phyloP scores from a whole-genome alignment of 2,113 vertebrate species.

The Podarcis raffonei region DNA sequence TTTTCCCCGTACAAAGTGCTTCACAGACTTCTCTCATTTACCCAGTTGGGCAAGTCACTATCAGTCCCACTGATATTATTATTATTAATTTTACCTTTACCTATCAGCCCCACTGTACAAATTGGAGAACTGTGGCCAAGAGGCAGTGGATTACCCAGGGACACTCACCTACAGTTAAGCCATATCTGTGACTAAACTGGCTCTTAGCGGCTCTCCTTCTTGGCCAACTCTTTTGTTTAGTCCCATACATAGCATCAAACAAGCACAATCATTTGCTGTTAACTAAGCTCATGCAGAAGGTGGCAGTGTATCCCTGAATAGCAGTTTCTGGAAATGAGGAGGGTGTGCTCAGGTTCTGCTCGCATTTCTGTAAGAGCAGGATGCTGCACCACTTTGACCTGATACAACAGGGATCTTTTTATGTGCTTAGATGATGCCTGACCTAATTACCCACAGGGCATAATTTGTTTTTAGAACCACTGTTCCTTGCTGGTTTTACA shows the following conservation, averaged over 20 bases:
- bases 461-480: background rate
- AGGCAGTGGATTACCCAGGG: background rate
- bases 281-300: background rate
- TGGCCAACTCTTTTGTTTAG: no score
- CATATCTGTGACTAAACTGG: no score
- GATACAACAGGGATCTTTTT: no score
- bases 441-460: background rate
- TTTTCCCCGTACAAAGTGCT: background rate
- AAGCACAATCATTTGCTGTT: background rate
- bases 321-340: no score
- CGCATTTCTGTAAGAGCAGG: no score
- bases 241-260: background rate
- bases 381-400: no score
- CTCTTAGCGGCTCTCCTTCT: no score
- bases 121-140: background rate
- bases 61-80: background rate
- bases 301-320: background rate
- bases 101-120: background rate
- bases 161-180: background rate
- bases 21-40: background rate
- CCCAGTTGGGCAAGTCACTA: background rate
- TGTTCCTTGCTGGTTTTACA: background rate
- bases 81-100: no score
- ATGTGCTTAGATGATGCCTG: no score
- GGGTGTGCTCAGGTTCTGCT: no score